phyloP scores from a whole-genome alignment of 2,113 vertebrate genomes.

The Cairina moschata region DNA sequence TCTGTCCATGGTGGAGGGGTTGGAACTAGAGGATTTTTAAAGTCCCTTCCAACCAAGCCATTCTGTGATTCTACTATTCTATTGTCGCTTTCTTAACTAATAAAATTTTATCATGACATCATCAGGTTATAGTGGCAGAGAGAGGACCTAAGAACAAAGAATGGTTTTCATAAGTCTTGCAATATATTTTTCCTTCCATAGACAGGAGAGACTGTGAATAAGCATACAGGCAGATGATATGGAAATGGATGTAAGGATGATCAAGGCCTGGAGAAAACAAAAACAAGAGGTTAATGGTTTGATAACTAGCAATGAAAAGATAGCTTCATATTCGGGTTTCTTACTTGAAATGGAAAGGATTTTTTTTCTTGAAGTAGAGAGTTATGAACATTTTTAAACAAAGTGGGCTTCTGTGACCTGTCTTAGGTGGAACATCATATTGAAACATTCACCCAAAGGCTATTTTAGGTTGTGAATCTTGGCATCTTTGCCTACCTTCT shows the following conservation, averaged over 20 bases:
- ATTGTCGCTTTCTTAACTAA: background rate
- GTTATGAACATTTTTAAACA: background rate
- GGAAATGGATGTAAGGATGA: background rate
- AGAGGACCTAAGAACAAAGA: background rate
- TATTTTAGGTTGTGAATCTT: background rate
- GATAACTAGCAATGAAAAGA: background rate
- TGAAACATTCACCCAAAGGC: background rate
- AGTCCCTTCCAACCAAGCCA: too few species aligned
- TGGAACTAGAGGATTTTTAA: too few species aligned
- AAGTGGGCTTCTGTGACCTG: background rate
- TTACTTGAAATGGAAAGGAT: background rate
- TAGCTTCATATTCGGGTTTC: background rate
- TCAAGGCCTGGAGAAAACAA: background rate
- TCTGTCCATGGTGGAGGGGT: too few species aligned
- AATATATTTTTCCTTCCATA: background rate
- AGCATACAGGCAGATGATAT: background rate
- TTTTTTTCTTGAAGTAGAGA: background rate
- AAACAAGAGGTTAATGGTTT: background rate
- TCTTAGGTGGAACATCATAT: background rate
- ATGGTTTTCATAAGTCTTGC: background rate
- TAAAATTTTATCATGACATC: background rate
- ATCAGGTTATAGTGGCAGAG: background rate
- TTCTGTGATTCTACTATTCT: too few species aligned
- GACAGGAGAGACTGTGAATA: background rate
- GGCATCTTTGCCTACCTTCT: background rate